Conservation (phyloP, 2,113 vertebrate species). For the Microcebus jonahi region DNA sequence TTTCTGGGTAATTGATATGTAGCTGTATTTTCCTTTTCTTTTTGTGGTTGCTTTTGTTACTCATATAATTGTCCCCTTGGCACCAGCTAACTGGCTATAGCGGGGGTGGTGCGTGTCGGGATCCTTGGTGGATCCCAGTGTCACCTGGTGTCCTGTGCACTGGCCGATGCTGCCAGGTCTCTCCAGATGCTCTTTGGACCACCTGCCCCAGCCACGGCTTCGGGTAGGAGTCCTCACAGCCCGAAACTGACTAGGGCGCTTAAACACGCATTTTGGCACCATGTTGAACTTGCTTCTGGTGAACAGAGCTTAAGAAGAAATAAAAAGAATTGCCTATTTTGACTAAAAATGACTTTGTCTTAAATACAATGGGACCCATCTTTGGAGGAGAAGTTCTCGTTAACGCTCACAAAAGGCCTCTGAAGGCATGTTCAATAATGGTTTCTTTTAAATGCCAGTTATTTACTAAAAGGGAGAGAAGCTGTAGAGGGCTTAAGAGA, state of each 20-base stretch:
- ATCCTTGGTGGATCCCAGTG: neutral
- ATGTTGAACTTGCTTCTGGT: constrained; percentile 25
- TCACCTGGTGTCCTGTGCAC: neutral
- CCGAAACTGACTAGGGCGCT: neutral
- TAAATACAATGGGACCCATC: constrained; percentile 61
- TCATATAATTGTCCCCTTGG: neutral
- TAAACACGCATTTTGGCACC: constrained; percentile 11
- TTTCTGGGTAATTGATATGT: neutral
- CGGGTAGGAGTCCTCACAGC: neutral
- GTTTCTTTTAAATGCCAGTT: constrained; percentile 69
- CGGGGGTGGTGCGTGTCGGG: no score
- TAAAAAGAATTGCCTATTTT: constrained; percentile 54
- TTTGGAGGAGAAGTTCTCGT: constrained; percentile 43
- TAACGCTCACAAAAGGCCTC: constrained; percentile 53
- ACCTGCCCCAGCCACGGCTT: neutral
- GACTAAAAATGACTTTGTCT: constrained; percentile 59
- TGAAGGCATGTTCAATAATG: constrained; percentile 70
- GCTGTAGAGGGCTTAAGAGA: constrained; percentile 51
- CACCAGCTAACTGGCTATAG: neutral
- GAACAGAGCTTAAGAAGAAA: constrained; percentile 53
- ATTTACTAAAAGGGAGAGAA: constrained; percentile 67
- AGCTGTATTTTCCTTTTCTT: neutral
- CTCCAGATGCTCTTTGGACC: neutral
- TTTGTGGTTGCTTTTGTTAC: neutral
- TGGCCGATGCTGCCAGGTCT: neutral